A percentile compares a stretch with the other conserved stretches of the same genome.
These are phyloP conservation scores for Apodemus speciosus DNA, from an alignment of 2,113 vertebrate genomes.

Conservation along the genomic window DNA sequence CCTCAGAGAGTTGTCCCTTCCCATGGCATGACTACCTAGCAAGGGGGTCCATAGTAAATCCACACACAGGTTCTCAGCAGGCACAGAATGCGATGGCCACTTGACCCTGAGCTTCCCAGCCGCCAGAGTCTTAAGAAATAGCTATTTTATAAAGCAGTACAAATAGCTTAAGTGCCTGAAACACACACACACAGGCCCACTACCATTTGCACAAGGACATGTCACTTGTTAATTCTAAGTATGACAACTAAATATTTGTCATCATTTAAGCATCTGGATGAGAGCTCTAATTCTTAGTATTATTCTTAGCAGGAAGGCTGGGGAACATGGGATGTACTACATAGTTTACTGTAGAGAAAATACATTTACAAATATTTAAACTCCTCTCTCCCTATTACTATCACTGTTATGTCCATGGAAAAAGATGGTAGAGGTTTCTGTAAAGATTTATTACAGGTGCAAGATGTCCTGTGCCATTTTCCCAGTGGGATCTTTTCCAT, in stretches of 20 bases:
- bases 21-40: accelerated
- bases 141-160: background rate
- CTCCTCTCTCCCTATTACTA: background rate
- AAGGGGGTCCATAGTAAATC: background rate
- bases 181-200: background rate
- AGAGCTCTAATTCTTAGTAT: background rate
- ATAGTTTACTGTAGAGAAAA: background rate
- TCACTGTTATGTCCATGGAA: background rate
- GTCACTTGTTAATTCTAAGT: background rate
- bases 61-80: background rate
- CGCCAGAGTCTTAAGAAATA: background rate
- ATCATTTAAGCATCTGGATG: background rate
- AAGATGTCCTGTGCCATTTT: background rate
- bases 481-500: background rate
- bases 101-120: background rate
- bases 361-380: constrained; percentile 7
- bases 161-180: background rate
- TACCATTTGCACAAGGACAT: background rate
- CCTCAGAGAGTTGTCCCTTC: background rate
- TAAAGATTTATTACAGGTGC: background rate
- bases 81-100: background rate
- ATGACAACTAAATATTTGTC: background rate
- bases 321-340: background rate
- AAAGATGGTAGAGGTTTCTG: background rate
- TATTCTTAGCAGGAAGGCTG: background rate